A percentile compares a stretch with the other conserved stretches of the same genome.
These are phyloP conservation scores for Bombus balteatus DNA, from an alignment of 1,140 invertebrate genomes.

Conservation along the genomic window DNA sequence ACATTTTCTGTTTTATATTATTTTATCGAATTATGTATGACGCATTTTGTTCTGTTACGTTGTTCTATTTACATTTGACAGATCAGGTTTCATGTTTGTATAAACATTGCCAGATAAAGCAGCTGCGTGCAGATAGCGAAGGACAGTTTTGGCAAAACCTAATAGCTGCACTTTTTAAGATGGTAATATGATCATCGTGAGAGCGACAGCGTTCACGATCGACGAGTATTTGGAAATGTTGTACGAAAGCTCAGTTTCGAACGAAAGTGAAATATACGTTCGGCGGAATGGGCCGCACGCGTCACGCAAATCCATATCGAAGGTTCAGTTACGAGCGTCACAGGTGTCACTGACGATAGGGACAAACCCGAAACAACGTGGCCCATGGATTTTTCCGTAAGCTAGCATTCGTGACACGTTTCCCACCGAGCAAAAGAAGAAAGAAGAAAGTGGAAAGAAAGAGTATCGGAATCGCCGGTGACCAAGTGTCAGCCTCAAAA, in stretches of 20 bases:
- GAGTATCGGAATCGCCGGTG: not conserved
- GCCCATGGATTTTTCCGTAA: not conserved
- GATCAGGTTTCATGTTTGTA: no score
- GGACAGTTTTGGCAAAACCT: no score
- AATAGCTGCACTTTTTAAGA: no score
- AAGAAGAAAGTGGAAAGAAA: not conserved
- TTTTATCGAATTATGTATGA: no score
- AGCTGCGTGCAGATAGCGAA: no score
- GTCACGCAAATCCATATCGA: not conserved
- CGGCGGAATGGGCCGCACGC: not conserved
- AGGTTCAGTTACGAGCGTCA: not conserved
- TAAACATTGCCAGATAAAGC: no score
- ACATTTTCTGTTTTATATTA: no score
- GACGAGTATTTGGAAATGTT: no score
- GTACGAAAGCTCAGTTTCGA: not conserved
- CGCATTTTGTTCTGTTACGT: no score
- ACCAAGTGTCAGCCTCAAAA: constrained; percentile 29
- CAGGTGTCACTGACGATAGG: not conserved
- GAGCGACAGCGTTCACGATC: no score
- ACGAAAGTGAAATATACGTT: not conserved
- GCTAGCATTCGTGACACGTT: constrained; percentile 5
- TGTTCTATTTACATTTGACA: no score
- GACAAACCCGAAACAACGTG: not conserved
- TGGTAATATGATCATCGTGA: accelerated
- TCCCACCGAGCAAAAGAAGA: not conserved